Percentiles rank a stretch among this genome's conserved stretches.
Evolutionary conservation across 2,797 vertebrate species (phyloP).

Genomic region (Chromobotia macracanthus): DNA sequence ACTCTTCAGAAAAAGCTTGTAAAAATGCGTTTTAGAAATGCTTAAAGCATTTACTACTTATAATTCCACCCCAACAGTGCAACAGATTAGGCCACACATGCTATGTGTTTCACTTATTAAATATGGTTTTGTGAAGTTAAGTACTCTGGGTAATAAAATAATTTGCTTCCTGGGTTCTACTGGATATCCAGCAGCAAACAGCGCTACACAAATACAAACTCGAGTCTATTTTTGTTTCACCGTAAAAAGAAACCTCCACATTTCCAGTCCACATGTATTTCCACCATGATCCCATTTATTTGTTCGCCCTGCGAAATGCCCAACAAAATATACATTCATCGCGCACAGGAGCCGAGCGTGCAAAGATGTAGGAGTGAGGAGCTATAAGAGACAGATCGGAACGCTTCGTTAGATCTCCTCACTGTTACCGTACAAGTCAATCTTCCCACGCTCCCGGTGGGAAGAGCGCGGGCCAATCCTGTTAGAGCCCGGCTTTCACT

Average conservation of each 20-base stretch:
- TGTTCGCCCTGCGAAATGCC: slow-evolving; percentile 1
- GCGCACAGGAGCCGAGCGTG: neutral
- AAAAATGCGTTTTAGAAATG: no score
- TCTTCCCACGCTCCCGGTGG: slow-evolving; percentile 37
- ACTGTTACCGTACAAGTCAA: slow-evolving; percentile 9
- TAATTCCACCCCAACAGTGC: no score
- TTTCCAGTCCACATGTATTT: slow-evolving; percentile 19
- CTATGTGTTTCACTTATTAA: no score
- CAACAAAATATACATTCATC: slow-evolving; percentile 9
- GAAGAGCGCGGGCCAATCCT: slow-evolving; percentile 17
- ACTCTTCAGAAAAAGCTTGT: no score
- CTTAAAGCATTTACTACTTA: no score
- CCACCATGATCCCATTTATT: slow-evolving; percentile 24
- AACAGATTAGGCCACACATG: no score
- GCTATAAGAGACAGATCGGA: slow-evolving; percentile 19
- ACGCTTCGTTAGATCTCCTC: neutral
- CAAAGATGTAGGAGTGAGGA: slow-evolving; percentile 40
- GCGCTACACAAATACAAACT: neutral
- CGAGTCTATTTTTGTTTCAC: slow-evolving; percentile 2
- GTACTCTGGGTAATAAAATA: neutral
- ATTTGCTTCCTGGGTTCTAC: neutral
- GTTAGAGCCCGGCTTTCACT: slow-evolving; percentile 17
- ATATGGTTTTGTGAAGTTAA: neutral
- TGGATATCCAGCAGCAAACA: neutral
- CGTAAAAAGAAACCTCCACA: slow-evolving; percentile 19